Base-by-base conservation (phyloP, 2,888 invertebrate genomes). In the Chorisops tibialis region DNA sequence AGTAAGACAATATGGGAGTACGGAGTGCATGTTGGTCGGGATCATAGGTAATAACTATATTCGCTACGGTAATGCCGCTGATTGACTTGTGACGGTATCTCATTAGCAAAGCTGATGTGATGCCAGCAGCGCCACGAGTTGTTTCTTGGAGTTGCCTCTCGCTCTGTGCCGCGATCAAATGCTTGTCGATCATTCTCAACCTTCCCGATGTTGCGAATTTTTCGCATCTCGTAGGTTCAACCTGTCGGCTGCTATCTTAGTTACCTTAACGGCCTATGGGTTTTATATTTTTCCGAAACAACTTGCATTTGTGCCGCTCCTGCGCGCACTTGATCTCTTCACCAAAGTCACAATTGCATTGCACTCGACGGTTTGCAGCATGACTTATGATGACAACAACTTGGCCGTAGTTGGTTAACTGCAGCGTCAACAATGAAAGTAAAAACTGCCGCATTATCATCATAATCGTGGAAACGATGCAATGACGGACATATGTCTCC, bases 31-130 rank as follows among this genome's bases (percentile, higher is more conserved):
- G 16, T 30, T 6, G 22, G 4, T 14, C 18, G 39, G 14, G 6
- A 54, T 18, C 14, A 18, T 16, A 50, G 30, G 58, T 50, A 62
- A 62, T 62, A 58, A 56, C 50, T 50, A 50, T 58, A 59, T 62
- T 62, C 58, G 59, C 51, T 50, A 43, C 43, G 48, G 54, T 54
- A 54, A 54, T 51, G 48, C 45, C 16, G 19, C 62, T 62, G 62
- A 62, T 62, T 62, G 62, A 62, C 62, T 62, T 62, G 58, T 62
- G 62, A 62, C 58, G 58, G 62, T 51, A 62, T 62, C 54, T 41
- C 62, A 58, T 59, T 62, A 62, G 59, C 58, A 49, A 43, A 22
- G 49, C 48, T 35, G 37, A 41, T 43, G 43, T 59, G 50, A 18
- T 61, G 58, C 62, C 59, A 59, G 58, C 41, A 21, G 52, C 52